Conservation (phyloP, 2,888 invertebrate genomes). For the Cheilosia soror region DNA sequence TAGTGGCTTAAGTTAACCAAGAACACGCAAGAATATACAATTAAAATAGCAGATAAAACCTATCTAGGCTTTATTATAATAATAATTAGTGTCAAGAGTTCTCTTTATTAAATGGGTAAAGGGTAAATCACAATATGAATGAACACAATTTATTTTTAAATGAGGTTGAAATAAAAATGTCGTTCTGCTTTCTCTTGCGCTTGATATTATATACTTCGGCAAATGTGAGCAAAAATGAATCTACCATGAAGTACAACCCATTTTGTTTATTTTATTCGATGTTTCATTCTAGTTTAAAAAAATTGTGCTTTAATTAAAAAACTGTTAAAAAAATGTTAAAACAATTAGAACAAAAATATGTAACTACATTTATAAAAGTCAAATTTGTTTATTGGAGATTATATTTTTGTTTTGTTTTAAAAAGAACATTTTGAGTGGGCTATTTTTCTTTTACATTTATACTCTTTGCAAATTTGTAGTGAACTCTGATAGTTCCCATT, state of each 20-base stretch:
- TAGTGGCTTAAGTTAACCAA: too few species aligned
- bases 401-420: neutral
- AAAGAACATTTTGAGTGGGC: neutral
- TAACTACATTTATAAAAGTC: neutral
- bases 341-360: neutral
- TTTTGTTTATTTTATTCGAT: neutral
- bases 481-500: neutral
- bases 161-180: slow-evolving; percentile 2
- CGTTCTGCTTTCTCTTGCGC: slow-evolving; percentile 14
- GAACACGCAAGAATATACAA: too few species aligned
- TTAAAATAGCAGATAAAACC: too few species aligned
- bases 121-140: too few species aligned
- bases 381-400: neutral
- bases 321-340: neutral
- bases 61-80: too few species aligned
- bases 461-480: too few species aligned
- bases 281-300: slow-evolving; percentile 4
- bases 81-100: too few species aligned
- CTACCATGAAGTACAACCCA: neutral
- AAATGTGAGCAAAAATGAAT: slow-evolving; percentile 20
- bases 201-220: slow-evolving; percentile 15
- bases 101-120: too few species aligned
- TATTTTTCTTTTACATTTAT: neutral
- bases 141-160: neutral
- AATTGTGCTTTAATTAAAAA: neutral